Percentiles rank a stretch among this genome's conserved stretches.
These are phyloP conservation scores for Chionoecetes opilio DNA, from an alignment of 1,140 invertebrate genomes.

Conservation along the genomic window DNA sequence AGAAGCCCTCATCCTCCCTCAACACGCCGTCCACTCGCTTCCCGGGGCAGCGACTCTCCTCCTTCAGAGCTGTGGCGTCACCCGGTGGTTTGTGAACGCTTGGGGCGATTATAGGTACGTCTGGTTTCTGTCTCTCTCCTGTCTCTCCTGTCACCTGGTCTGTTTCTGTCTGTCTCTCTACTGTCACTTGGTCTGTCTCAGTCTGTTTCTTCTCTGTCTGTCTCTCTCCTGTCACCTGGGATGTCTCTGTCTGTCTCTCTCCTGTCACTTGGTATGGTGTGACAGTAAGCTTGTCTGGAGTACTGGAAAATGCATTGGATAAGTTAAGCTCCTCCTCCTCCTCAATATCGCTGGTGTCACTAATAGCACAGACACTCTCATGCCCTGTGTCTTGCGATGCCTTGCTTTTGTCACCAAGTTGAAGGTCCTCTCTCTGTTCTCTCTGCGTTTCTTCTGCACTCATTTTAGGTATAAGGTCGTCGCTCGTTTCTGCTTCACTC, in stretches of 20 bases:
- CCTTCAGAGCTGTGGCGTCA: neutral
- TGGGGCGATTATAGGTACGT: no score
- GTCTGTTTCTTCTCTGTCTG: neutral
- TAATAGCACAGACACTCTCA: neutral
- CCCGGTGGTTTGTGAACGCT: neutral
- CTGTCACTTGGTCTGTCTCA: neutral
- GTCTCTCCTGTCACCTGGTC: neutral
- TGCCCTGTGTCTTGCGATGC: neutral
- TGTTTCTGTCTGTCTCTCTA: neutral
- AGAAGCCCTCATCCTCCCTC: constrained; percentile 5
- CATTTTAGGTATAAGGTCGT: neutral
- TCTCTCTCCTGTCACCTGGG: neutral
- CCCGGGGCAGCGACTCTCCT: neutral
- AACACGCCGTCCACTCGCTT: neutral
- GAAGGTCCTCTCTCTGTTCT: neutral
- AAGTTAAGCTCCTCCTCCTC: neutral
- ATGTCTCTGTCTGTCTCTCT: no score
- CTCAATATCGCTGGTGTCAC: neutral
- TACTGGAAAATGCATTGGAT: no score
- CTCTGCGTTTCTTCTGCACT: neutral
- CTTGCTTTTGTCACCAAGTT: neutral
- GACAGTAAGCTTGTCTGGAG: no score
- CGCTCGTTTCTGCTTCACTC: neutral
- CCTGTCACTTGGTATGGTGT: no score
- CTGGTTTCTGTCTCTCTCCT: no score